These are phyloP conservation scores for Drosophila mayri DNA, from an alignment of 1,140 invertebrate species.

Conservation along the genomic window DNA sequence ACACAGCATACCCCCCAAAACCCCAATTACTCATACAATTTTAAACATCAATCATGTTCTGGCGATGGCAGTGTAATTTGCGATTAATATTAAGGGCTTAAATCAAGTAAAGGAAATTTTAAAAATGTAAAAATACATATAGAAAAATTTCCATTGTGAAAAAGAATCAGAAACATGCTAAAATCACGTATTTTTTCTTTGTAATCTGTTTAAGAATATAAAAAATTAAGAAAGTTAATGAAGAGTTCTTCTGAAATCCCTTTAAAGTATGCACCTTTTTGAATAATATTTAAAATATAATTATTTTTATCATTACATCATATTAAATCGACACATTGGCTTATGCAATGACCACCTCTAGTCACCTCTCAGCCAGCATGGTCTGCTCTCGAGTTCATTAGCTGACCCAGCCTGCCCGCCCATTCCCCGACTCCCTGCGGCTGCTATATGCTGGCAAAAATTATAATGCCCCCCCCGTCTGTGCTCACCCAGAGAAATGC, in stretches of 20 bases:
- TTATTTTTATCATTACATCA: neutral
- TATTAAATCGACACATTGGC: neutral
- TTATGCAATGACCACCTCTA: slow-evolving; percentile 31
- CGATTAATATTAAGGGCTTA: neutral
- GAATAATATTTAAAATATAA: neutral
- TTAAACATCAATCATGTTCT: slow-evolving; percentile 9
- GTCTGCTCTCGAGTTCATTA: slow-evolving; percentile 50
- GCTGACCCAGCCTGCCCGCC: slow-evolving; percentile 38
- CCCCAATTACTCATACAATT: slow-evolving; percentile 4
- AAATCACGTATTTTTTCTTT: accelerated
- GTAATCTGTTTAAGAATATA: neutral
- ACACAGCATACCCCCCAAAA: slow-evolving; percentile 10
- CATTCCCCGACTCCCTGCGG: slow-evolving; percentile 19
- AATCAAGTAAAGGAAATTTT: neutral
- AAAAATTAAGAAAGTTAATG: neutral
- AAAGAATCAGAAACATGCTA: neutral
- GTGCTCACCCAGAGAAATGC: slow-evolving; percentile 6
- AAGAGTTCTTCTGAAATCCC: neutral
- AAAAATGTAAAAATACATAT: neutral
- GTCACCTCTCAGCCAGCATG: slow-evolving; percentile 17
- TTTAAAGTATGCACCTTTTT: neutral
- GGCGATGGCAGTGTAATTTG: slow-evolving; percentile 41
- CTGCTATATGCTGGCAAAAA: slow-evolving; percentile 54
- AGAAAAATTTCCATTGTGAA: too few species aligned
- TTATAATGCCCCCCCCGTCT: slow-evolving; percentile 37